Conservation (phyloP, 64 coral and sea anemone genomes). For the Actinia tenebrosa region DNA sequence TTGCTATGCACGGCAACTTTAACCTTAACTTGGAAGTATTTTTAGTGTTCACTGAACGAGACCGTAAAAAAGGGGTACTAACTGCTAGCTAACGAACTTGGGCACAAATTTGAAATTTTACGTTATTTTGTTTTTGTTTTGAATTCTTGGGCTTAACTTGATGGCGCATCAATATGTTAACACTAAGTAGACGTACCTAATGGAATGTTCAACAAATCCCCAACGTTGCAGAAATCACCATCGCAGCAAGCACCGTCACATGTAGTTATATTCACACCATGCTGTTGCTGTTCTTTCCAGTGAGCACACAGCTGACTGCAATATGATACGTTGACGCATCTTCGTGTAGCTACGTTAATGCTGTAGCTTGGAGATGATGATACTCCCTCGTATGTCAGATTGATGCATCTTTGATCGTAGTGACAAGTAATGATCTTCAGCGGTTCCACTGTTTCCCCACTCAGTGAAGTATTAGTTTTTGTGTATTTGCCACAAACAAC, state of each 20-base stretch:
- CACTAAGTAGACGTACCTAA: no score
- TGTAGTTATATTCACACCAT: neutral
- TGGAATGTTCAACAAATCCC: neutral
- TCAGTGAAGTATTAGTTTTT: neutral
- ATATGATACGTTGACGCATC: neutral
- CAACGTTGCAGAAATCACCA: neutral
- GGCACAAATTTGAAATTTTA: no score
- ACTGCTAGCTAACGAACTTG: no score
- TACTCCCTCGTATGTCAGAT: neutral
- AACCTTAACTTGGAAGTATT: no score
- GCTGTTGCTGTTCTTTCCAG: neutral
- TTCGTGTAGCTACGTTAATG: neutral
- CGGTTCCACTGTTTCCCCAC: neutral
- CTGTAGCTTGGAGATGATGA: neutral
- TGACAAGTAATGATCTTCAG: neutral
- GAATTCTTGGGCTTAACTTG: no score
- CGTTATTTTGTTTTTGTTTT: no score
- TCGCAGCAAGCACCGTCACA: neutral
- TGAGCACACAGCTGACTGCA: neutral
- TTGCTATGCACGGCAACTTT: no score
- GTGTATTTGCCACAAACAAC: neutral
- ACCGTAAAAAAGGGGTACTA: no score
- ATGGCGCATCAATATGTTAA: no score
- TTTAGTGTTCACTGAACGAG: no score
- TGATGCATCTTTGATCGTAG: neutral